Evolutionary conservation across 2,888 invertebrate species (phyloP).

Genomic region (Brachylomia viminalis): DNA sequence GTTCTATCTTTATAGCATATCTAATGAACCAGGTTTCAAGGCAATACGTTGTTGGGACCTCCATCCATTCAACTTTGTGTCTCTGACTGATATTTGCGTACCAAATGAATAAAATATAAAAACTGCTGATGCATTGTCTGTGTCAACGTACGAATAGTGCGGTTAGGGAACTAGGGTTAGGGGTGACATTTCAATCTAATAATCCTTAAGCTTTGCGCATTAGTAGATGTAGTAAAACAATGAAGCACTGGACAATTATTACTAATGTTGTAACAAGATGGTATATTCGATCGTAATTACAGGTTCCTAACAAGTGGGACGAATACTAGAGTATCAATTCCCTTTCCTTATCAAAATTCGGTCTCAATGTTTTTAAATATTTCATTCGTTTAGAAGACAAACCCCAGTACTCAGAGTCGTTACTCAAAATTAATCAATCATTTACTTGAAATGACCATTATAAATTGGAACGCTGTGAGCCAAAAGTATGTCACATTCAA

Average conservation of each 20-base stretch:
- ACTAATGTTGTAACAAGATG: not conserved
- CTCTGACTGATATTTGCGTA: not conserved
- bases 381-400: too few species aligned
- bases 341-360: not conserved
- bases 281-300: not conserved
- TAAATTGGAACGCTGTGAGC: too few species aligned
- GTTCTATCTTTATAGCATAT: not conserved
- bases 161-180: not conserved
- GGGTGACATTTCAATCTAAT: not conserved
- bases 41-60: not conserved
- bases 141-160: not conserved
- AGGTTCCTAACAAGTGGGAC: not conserved
- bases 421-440: too few species aligned
- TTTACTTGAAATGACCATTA: too few species aligned
- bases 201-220: not conserved
- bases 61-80: conserved; percentile 17
- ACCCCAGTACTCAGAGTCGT: too few species aligned
- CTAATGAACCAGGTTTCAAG: conserved; percentile 12
- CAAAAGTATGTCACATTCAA: too few species aligned
- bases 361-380: not conserved
- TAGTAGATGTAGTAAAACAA: not conserved
- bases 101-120: conserved; percentile 2
- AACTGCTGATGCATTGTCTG: not conserved
- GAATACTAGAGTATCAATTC: not conserved
- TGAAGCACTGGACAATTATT: not conserved